Evolutionary conservation across 2,888 invertebrate genomes (phyloP), one percentile per base, ranked within the genome.

Genomic region (Orchestes rusci): DNA sequence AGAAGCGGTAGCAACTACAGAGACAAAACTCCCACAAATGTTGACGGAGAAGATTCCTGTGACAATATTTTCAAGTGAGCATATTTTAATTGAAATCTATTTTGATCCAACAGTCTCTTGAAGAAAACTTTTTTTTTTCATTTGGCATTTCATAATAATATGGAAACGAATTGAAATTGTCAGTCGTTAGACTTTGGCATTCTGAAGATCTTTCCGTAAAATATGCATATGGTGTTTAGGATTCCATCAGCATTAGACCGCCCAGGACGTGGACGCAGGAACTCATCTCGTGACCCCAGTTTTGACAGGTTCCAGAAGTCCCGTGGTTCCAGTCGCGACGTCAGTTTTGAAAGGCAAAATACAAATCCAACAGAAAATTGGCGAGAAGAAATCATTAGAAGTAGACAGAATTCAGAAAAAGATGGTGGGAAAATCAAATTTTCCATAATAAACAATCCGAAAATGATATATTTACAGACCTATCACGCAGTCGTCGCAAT

Each of bases 301-400:
- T 64, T 59, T 40, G 67, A 67, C 19, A 50, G 65, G 29, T 59
- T 50, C 38, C 56, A 57, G 4, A 58, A 44, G 36, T 59, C 60
- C 1, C 51, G 57, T 10, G 56, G 57, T 19, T 43, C 51, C 2
- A 72, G 72, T 53, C 63, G 72, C 20, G 72, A 73, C 50, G 61
- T 66, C 16, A 73, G 73, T 51, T 68, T 67, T 56, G 73, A 73
- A 28, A 62, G 72, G 51, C 66, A 52, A 27, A 61, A 66, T 39
- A 59, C 64, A 1, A 56, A 56, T 31, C 62, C 61, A 37, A 7
- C 39, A 4, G 63, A 64, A 50, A 68, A 68, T 51, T 69, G 68
- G 68, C 55, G 69, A 4, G 67, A 68, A 7, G 70, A 69, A 54
- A 68, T 65, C 16, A 52, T 58, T 27, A 53, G 62, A 16, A 56